Evolutionary conservation across 2,888 invertebrate genomes (phyloP), one percentile per base, ranked within the genome.

Genomic region (Epinotia ramella): DNA sequence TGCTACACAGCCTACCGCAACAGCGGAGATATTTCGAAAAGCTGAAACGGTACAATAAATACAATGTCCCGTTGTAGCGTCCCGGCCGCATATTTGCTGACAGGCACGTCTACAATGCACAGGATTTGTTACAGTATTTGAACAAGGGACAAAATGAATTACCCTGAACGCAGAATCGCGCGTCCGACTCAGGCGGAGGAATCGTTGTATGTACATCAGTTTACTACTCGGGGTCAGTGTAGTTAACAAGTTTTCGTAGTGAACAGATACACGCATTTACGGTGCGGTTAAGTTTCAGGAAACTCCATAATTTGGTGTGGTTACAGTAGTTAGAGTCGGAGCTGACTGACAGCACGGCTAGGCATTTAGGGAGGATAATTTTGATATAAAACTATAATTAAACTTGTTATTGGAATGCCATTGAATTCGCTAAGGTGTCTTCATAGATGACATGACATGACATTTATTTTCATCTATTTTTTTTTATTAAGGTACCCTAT

Each of bases 191-290:
- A 46, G 33, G 12, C 24, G 24, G 24, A 20, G 44, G 24, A 69
- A 69, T 69, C 60, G 59, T 59, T 33, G 16, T 56, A 40, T 33
- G 16, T 56, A 40, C 20, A 11, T 24, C 53, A 5, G 28, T 57
- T 56, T 44, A 33, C 33, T 60, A 60, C 53, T 73, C 53, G 12
- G 40, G 40, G 57, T 57, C 63, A 68, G 63, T 62, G 56, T 57
- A 73, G 56, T 64, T 57, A 68, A 73, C 13, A 73, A 68, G 73
- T 68, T 73, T 73, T 44, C 33, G 33, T 49, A 62, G 62, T 33
- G 46, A 46, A n/a, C 33, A 73, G 57, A 60, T 40, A 67, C 67
- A 1, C 33, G 12, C 44, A 24, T 56, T 49, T 73, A 62, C 56
- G 56, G 28, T 28, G 53, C 57, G 68, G 57, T 28, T 63, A 44